Base-by-base conservation (phyloP, 2,888 invertebrate genomes). In the Pyrochroa serraticornis region DNA sequence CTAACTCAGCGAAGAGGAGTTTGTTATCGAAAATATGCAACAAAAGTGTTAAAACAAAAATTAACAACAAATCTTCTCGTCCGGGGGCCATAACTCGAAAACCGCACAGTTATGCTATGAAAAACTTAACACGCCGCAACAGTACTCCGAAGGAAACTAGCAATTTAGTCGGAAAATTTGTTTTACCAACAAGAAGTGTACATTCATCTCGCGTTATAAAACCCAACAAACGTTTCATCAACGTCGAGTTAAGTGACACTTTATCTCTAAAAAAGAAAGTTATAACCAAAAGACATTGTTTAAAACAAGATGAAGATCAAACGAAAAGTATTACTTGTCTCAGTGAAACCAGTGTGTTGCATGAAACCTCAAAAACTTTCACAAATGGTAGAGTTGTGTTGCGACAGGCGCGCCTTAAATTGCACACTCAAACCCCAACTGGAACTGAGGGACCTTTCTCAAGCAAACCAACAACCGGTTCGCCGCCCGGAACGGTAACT, bases 181-280 rank as follows among this genome's bases (percentile, higher is more conserved):
- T 91, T 32, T 79, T 93, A 60, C 93, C 93, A 10, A 85, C 88
- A 42, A 85, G 91, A 69, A 93, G 93, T 82, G 90, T 86, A 9
- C 90, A 93, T 76, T 93, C 93, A 37, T 92, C 92, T 3, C 84
- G 94, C 65, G 90, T 92, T 38, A 93, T 93, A 49, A 94, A 92
- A 76, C 93, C 94, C 36, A 93, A 92, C 73, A 94, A 93, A 79
- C 85, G 90, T 65, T 91, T 93, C 71, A 85, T 92, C 51, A 90
- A 90, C 72, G 85, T 85, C 58, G 77, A 76, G 62, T 64, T 75
- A 54, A 76, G 74, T 68, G 75, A 78, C 62, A 68, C 72, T 39
- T 65, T 77, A 52, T 73, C 74, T 45, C 66, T 77, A 39, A 78
- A 77, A 68, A 77, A 76, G 60, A 73, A 75, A 54, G 71, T 73